Evolutionary conservation across 2,797 vertebrate genomes (phyloP).

Genomic region (Enteromius viviparus): DNA sequence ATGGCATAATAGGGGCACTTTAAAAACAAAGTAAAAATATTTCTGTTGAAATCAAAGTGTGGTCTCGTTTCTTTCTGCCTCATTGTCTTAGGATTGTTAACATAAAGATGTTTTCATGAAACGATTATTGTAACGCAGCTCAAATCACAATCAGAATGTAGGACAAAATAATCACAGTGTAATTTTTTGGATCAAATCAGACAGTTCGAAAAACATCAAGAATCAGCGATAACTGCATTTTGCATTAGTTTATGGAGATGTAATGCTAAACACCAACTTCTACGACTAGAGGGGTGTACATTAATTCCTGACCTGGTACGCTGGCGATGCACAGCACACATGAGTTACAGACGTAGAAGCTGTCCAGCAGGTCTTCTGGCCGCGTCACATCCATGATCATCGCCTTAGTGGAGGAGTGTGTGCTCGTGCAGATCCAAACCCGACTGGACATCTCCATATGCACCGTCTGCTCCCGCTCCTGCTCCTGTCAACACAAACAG

Average conservation of each 20-base stretch:
- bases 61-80: not conserved
- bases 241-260: not conserved
- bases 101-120: not conserved
- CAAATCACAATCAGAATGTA: not conserved
- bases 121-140: not conserved
- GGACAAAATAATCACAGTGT: not conserved
- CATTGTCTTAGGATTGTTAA: not conserved
- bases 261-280: not conserved
- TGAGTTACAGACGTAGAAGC: slow-evolving; percentile 97
- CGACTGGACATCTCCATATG: slow-evolving; percentile 82
- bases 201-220: not conserved
- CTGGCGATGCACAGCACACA: slow-evolving; percentile 95
- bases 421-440: slow-evolving; percentile 97
- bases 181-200: not conserved
- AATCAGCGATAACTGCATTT: not conserved
- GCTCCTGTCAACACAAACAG: slow-evolving; percentile 67
- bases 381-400: slow-evolving; percentile 93
- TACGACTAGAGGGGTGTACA: too few relatives aligned
- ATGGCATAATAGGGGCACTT: too few relatives aligned
- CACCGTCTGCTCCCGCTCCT: slow-evolving; percentile 74
- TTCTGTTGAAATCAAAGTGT: not conserved
- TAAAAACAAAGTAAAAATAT: not conserved
- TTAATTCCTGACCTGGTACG: slow-evolving; percentile 85
- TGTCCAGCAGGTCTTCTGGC: slow-evolving; percentile 92
- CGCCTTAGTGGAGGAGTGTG: slow-evolving; percentile 93